Evolutionary conservation across 2,888 invertebrate genomes (phyloP).

Genomic region (Sphecodes monilicornis): DNA sequence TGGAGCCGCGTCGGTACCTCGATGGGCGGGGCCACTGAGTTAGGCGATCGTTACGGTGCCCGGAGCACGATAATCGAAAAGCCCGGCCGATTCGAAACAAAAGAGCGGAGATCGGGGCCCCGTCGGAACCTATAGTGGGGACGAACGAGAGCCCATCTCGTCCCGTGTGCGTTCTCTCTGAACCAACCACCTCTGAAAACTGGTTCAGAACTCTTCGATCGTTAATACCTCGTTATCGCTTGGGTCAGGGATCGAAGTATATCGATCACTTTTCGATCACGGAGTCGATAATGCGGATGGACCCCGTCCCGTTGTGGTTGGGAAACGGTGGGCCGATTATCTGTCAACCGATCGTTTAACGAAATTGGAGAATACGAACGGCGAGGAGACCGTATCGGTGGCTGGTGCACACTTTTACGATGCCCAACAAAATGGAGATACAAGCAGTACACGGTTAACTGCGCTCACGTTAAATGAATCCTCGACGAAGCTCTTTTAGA

Average conservation of each 20-base stretch:
- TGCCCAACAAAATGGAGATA: conserved; percentile 6
- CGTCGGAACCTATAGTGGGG: conserved; percentile 50
- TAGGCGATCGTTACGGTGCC: conserved; percentile 82
- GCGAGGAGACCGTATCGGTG: neutral
- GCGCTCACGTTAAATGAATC: neutral
- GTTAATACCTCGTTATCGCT: conserved; percentile 82
- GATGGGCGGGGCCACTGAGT: conserved; percentile 82
- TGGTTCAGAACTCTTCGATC: conserved; percentile 72
- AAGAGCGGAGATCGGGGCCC: conserved; percentile 65
- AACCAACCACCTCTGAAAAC: conserved; percentile 55
- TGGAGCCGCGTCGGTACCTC: conserved; percentile 80
- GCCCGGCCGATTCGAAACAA: conserved; percentile 78
- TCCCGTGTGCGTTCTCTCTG: conserved; percentile 28
- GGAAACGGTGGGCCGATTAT: conserved; percentile 42
- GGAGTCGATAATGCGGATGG: conserved; percentile 57
- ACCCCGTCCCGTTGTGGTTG: conserved; percentile 25
- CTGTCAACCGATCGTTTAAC: conserved; percentile 64
- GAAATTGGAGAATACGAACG: conserved; percentile 46
- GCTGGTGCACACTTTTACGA: neutral
- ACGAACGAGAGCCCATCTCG: conserved; percentile 29
- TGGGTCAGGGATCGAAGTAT: conserved; percentile 59
- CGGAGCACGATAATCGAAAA: conserved; percentile 82
- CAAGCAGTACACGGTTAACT: neutral
- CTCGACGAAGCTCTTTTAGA: neutral
- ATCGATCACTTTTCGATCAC: conserved; percentile 70